Conservation (phyloP, 2,113 vertebrate genomes). For the Thymallus thymallus region DNA sequence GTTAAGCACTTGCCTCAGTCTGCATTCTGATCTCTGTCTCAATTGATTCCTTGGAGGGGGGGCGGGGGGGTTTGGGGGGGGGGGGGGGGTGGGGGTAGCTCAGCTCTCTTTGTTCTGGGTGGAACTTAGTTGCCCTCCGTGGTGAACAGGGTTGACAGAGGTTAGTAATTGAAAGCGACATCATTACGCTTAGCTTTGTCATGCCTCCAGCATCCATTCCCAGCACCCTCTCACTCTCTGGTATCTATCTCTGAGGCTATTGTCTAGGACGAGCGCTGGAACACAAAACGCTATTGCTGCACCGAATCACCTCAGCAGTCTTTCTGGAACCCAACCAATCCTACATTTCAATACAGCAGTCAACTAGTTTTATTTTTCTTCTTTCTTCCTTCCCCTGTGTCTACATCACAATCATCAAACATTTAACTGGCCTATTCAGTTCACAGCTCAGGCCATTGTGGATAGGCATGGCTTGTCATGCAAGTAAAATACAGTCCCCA, state of each 20-base stretch:
- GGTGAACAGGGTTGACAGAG: slow-evolving; percentile 28
- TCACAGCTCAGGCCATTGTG: slow-evolving; percentile 12
- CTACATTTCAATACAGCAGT: slow-evolving; percentile 45
- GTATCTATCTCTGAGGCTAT: slow-evolving; percentile 21
- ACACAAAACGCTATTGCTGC: not conserved
- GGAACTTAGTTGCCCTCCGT: slow-evolving; percentile 10
- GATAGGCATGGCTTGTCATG: not conserved
- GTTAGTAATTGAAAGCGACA: slow-evolving; percentile 41
- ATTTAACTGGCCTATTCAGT: slow-evolving; percentile 9
- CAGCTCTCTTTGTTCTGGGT: slow-evolving; percentile 21
- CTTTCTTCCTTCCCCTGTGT: slow-evolving; percentile 3
- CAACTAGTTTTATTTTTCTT: not conserved
- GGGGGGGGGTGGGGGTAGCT: not conserved
- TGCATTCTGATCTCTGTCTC: slow-evolving; percentile 7
- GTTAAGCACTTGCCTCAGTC: not conserved
- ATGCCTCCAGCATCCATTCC: slow-evolving; percentile 32
- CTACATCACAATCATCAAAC: slow-evolving; percentile 20
- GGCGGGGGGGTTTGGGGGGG: no score
- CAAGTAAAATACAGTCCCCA: no score
- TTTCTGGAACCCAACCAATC: slow-evolving; percentile 1
- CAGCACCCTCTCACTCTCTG: not conserved
- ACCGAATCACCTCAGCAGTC: slow-evolving; percentile 20
- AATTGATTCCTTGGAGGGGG: not conserved
- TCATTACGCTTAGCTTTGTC: slow-evolving; percentile 49
- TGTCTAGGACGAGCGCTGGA: slow-evolving; percentile 28